Evolutionary conservation across 2,797 vertebrate genomes (phyloP).

Genomic region (Limnodromus scolopaceus): DNA sequence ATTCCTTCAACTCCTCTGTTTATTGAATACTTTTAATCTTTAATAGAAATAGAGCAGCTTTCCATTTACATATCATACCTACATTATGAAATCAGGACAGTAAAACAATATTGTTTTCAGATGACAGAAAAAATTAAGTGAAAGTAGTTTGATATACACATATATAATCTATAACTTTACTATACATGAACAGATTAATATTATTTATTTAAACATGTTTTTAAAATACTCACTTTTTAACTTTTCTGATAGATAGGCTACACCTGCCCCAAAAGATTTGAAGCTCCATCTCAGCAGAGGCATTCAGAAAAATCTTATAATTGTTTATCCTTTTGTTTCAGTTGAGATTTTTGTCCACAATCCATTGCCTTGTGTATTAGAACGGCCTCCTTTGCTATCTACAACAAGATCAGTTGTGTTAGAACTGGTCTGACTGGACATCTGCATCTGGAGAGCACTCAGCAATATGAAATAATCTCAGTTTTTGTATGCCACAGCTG

Average conservation of each 20-base stretch:
- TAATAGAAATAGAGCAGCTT: constrained; percentile 23
- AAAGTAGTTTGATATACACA: background rate
- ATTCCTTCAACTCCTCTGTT: background rate
- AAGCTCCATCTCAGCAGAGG: background rate
- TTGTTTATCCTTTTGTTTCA: background rate
- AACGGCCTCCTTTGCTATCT: background rate
- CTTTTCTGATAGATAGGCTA: background rate
- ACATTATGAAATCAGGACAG: background rate
- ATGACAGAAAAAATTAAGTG: background rate
- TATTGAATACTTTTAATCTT: constrained; percentile 36
- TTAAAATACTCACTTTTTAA: background rate
- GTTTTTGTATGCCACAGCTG: background rate
- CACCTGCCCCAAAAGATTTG: background rate
- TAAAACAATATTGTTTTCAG: constrained; percentile 10
- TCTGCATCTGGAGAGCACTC: background rate
- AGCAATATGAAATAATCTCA: background rate
- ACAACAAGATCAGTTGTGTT: background rate
- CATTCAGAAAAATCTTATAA: background rate
- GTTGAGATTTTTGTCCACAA: background rate
- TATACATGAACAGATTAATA: background rate
- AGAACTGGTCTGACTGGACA: background rate
- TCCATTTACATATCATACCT: background rate
- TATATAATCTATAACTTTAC: background rate
- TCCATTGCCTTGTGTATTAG: background rate
- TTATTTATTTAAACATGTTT: background rate